Evolutionary conservation across 2,888 invertebrate species (phyloP), one percentile per base, ranked within the genome.

Genomic region (Lasioglossum calceatum): DNA sequence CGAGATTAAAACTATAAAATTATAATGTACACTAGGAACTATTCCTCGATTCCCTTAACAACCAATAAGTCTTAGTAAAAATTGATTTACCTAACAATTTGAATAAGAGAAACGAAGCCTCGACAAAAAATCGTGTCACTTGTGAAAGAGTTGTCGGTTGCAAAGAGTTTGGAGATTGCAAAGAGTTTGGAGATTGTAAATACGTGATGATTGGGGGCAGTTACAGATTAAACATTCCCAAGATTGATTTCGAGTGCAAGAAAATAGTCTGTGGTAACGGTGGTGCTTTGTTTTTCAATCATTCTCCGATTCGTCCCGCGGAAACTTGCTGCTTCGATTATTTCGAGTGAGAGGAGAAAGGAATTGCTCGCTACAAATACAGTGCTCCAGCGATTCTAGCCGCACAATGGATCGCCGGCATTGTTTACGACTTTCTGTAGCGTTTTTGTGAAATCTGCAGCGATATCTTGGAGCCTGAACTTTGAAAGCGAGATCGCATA

Each of bases 311-410:
- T 64, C 27, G 27, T 64, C 27, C 16, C 16, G 16, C 61, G 12
- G 61, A 64, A 32, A 64, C 16, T 64, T 64, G 61, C 27, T 32
- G 32, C 32, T 64, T 64, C 61, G 27, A 64, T 64, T 64, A 64
- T 64, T 64, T 64, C 61, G 27, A 64, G 32, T 64, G 61, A 64
- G 61, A 64, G 61, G 61, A 64, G 61, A 64, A 64, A 64, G 61
- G 61, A 64, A 64, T 64, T 32, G 61, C 61, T 64, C 61, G 32
- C 16, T 64, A 7, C 61, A 64, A 64, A 32, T 32, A 32, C 27
- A 32, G 32, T 64, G 27, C 16, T 64, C 61, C 61, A 64, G 32
- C 32, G 32, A 64, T 32, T 32, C 61, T 64, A 14, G 61, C 61
- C 14, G 61, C 32, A 64, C 27, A 64, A 64, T 64, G 5, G 61